phyloP scores from a whole-genome alignment of 2,797 vertebrate species.

The Tenualosa ilisha region DNA sequence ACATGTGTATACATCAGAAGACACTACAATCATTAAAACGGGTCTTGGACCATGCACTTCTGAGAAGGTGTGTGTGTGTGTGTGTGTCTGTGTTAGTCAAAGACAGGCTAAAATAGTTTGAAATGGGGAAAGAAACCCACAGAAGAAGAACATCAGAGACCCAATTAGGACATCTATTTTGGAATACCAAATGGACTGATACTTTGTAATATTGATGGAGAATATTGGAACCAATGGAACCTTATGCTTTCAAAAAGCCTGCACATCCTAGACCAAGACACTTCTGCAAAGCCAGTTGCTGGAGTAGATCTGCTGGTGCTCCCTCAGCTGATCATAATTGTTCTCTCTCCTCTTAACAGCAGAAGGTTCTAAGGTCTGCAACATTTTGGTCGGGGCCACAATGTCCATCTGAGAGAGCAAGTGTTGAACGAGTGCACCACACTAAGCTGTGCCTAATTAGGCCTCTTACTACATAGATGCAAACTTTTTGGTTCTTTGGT shows the following conservation, averaged over 20 bases:
- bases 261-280: slow-evolving; percentile 4
- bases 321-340: neutral
- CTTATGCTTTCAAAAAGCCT: slow-evolving; percentile 2
- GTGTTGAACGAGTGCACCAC: neutral
- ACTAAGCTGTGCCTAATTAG: neutral
- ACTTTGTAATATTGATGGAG: neutral
- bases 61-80: slow-evolving; percentile 32
- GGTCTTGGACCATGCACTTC: slow-evolving; percentile 84
- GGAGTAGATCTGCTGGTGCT: neutral
- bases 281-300: neutral
- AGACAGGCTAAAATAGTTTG: slow-evolving; percentile 9
- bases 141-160: neutral
- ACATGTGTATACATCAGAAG: slow-evolving; percentile 57
- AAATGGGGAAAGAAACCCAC: neutral
- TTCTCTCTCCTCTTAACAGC: neutral
- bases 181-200: neutral
- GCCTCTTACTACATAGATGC: neutral
- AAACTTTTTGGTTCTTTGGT: neutral
- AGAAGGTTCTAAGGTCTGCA: neutral
- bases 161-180: neutral
- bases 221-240: neutral
- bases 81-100: slow-evolving; percentile 10
- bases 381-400: neutral
- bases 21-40: slow-evolving; percentile 88
- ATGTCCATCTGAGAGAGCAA: neutral